Evolutionary conservation across 2,113 vertebrate genomes (phyloP), one percentile per base, ranked within the genome.

Genomic region (Piaya cayana): DNA sequence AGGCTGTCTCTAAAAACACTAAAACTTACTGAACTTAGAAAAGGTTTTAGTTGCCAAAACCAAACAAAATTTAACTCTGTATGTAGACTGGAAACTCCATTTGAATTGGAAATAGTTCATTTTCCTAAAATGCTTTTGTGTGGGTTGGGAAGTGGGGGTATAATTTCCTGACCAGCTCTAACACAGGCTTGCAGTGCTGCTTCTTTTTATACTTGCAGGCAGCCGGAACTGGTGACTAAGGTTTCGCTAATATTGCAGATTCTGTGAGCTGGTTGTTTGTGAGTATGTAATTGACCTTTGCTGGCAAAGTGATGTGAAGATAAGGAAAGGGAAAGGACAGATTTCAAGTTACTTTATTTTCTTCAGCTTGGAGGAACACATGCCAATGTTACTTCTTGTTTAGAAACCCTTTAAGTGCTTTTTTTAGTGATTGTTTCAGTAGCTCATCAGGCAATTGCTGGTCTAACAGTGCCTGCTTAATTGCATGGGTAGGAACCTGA

Each of bases 61-160:
- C 37, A 90, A 84, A 58, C 49, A 92, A 78, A 91, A 70, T 67
- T 89, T 74, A 88, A 80, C 82, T 88, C 82, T 93, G 19, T 71
- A 25, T 82, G 68, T 88, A 83, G 88, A 96, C 39, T 88, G 93
- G 92, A 96, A 96, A 90, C 75, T 93, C 69, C 65, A 65, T 90
- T 90, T 90, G 92, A 88, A 83, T 43, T 96, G 88, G 77, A 95
- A 96, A 90, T 93, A 49, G 71, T 96, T 96, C 64, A 42, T 93
- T 96, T 95, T 96, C 92, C 94, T 86, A 90, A 95, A 94, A 90
- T 82, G 93, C 85, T 95, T 95, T 78, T 93, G 79, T 95, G 94
- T 95, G 91, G 95, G 88, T 77, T 92, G 92, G 86, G 88, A 96
- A 92, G 86, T 75, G 72, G 93, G 84, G 77, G 86, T 97, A 95